Evolutionary conservation across 2,888 invertebrate genomes (phyloP).

Genomic region (Elmis aenea): DNA sequence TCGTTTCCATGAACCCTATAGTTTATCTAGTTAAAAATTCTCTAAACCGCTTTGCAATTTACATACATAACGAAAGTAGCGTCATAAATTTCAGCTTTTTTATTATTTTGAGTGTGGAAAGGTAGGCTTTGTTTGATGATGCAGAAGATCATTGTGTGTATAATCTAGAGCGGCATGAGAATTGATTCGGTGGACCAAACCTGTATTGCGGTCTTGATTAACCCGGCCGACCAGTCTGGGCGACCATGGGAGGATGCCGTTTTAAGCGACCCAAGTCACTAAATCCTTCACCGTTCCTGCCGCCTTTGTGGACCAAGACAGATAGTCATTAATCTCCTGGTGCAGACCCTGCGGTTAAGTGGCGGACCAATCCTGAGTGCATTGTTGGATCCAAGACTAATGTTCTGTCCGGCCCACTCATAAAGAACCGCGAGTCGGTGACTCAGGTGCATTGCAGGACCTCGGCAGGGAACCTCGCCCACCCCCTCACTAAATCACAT

Average conservation of each 20-base stretch:
- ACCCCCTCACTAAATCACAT: constrained; percentile 40
- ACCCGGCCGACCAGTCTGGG: constrained; percentile 15
- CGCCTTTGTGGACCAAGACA: constrained; percentile 24
- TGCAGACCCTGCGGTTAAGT: constrained; percentile 24
- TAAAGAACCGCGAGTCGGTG: constrained; percentile 32
- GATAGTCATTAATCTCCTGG: constrained; percentile 37
- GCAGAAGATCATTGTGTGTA: constrained; percentile 12
- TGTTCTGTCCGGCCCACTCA: constrained; percentile 36
- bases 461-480: constrained; percentile 34
- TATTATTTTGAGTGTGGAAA: constrained; percentile 20
- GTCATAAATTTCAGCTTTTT: constrained; percentile 19
- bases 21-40: constrained; percentile 23
- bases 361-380: constrained; percentile 32
- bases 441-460: constrained; percentile 33
- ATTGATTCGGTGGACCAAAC: constrained; percentile 9
- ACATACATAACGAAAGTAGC: constrained; percentile 19
- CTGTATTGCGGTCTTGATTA: neutral
- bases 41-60: constrained; percentile 20
- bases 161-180: constrained; percentile 12
- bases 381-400: constrained; percentile 38
- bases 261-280: constrained; percentile 8
- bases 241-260: constrained; percentile 3
- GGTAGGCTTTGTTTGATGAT: constrained; percentile 15
- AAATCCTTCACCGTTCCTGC: constrained; percentile 15
- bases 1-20: constrained; percentile 20